Evolutionary conservation across 2,797 vertebrate species (phyloP).

Genomic region (Microctenopoma steveboyesi): DNA sequence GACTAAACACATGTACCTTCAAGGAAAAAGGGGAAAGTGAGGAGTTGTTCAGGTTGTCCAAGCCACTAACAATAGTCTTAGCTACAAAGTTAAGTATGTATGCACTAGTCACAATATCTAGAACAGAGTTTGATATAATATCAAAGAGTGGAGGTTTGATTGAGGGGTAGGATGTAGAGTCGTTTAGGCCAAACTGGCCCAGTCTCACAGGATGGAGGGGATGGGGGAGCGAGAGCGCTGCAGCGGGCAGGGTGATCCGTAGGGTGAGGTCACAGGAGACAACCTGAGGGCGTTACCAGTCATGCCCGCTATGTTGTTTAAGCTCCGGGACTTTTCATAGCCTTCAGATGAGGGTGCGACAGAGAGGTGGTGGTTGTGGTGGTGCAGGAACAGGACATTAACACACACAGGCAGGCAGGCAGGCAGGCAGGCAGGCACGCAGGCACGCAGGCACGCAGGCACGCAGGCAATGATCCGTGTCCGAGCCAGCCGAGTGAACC

Average conservation of each 20-base stretch:
- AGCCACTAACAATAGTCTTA: conserved; percentile 47
- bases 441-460: conserved; percentile 73
- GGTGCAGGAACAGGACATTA: conserved; percentile 72
- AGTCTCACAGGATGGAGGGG: conserved; percentile 91
- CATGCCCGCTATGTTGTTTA: conserved; percentile 97
- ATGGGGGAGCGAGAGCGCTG: conserved; percentile 93
- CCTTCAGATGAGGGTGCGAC: conserved; percentile 89
- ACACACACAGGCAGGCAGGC: conserved; percentile 74
- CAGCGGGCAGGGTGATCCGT: conserved; percentile 93
- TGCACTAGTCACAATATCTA: conserved; percentile 56
- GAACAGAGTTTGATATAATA: conserved; percentile 49
- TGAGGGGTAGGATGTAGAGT: conserved; percentile 1
- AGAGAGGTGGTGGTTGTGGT: conserved; percentile 70
- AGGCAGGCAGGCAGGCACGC: conserved; percentile 72
- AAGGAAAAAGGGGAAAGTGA: conserved; percentile 6
- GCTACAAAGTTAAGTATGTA: conserved; percentile 55
- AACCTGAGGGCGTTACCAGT: conserved; percentile 91
- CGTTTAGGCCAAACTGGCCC: conserved; percentile 30
- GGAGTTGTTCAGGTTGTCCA: conserved; percentile 29
- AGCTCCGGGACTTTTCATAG: conserved; percentile 96
- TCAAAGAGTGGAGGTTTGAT: conserved; percentile 35
- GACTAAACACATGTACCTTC: conserved; percentile 49
- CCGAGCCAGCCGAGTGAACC: conserved; percentile 86
- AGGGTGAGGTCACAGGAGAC: conserved; percentile 94
- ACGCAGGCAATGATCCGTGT: conserved; percentile 85